Base-by-base conservation (phyloP, 1,140 invertebrate species). In the Doryteuthis pealeii region DNA sequence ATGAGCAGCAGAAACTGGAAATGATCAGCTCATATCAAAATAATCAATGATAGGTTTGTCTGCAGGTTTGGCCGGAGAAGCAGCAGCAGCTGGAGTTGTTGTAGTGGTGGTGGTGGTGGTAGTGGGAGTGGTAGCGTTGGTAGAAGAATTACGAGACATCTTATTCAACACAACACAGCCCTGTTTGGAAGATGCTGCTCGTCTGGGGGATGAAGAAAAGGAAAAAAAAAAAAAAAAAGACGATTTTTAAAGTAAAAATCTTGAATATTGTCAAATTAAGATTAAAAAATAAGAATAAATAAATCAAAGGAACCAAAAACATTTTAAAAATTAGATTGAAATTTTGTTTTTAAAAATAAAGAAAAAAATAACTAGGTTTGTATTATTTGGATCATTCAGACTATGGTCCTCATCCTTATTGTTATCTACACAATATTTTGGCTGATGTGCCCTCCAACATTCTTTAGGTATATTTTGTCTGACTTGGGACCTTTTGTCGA, bases 11-110 rank as follows among this genome's bases (percentile, higher is more conserved):
- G 10, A 10, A 40, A 10, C 10, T 5, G 35, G 35, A 40, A 40
- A 40, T 40, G 35, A 40, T 40, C 10, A 40, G 35, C 35, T 40
- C 54, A 62, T 62, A 45, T 83, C 82, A 76, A 83, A 83, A 69
- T 83, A 83, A 76, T 83, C 82, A 10, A 83, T 75, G 15, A 76
- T 76, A 30, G 77, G 74, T 71, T 77, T 75, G 0, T 71, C 58
- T 62, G 35, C 30, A n/a, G 35, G 70, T 72, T 76, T 76, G 12
- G 71, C 58, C 26, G 31, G 10, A 18, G 32, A 40, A 26, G 65
- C 66, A 8, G 43, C 67, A 3, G 31, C 54, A 26, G 58, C 33
- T 26, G 70, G 33, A 5, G 35, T 3, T 5, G 35, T 40, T 5
- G 35, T 3, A 40, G 35, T 40, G 35, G 35, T 40, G 35, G 35